Evolutionary conservation across 2,797 vertebrate genomes (phyloP), one percentile per base, ranked within the genome.

Genomic region (Spea hammondii): DNA sequence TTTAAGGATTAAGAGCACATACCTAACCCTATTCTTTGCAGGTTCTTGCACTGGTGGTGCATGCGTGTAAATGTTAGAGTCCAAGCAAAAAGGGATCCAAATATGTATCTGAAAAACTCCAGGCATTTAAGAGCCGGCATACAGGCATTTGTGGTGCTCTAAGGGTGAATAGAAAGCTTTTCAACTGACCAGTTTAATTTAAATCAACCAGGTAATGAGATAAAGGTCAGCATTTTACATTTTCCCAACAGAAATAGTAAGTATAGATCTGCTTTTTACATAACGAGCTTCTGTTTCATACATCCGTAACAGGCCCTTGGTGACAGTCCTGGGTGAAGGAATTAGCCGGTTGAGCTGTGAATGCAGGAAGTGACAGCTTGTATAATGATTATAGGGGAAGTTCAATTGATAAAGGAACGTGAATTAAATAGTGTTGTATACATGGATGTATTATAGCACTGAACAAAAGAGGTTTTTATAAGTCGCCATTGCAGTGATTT

Each of bases 311-410:
- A 68, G 71, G 53, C 78, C 60, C 62, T 62, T 74, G 68, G 69
- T 74, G 71, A 47, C 65, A 79, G 78, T 79, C 62, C 78, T 57
- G 71, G 78, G 69, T 74, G 17, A 69, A 73, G 62, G 68, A 59
- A 66, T 55, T 62, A n/a, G 32, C 47, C 32, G 14, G 2, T 32
- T 79, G 78, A 79, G 69, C 67, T 17, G 78, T 79, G 78, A 79
- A 74, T 62, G 50, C 53, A 12, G 11, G 53, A 70, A 79, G 51
- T 50, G 70, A 54, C 53, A 66, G 11, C 5, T 11, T n/a, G 17
- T 2, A 73, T 64, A 79, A 79, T 79, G 70, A 32, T 8, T 46
- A 50, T 14, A 68, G 64, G 10, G 50, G 47, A 74, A 67, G 69
- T 73, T 8, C 60, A 69, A 79, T 69, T 51, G 71, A 67, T 48